phyloP scores from a whole-genome alignment of 37 sponge, comb jelly and placozoan species.

The Ephydatia muelleri region DNA sequence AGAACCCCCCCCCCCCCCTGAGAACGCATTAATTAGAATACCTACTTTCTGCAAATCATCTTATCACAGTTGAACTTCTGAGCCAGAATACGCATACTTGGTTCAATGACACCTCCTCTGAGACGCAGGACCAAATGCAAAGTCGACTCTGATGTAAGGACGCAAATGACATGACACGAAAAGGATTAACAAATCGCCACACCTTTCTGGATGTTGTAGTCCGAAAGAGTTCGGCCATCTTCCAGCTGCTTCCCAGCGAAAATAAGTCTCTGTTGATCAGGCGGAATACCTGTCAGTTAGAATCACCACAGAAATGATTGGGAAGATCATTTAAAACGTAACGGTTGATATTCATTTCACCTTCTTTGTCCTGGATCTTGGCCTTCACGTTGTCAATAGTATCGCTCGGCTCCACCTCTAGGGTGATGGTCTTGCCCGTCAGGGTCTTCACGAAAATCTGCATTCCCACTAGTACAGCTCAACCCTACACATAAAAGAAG shows the following conservation, averaged over 20 bases:
- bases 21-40: background rate
- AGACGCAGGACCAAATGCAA: constrained; percentile 93
- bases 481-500: background rate
- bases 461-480: constrained; percentile 43
- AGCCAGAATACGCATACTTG: constrained; percentile 87
- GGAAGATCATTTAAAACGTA: too few relatives aligned
- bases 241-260: constrained; percentile 88
- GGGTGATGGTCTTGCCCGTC: constrained; percentile 98
- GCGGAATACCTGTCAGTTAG: constrained; percentile 65
- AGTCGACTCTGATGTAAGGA: constrained; percentile 71
- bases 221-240: constrained; percentile 81
- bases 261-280: constrained; percentile 81
- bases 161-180: background rate
- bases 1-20: background rate
- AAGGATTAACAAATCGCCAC: background rate
- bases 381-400: constrained; percentile 68
- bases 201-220: constrained; percentile 92
- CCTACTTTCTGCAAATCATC: constrained; percentile 97
- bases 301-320: background rate
- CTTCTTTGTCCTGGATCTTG: constrained; percentile 76
- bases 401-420: constrained; percentile 68
- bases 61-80: constrained; percentile 99
- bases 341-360: too few relatives aligned
- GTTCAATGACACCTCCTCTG: constrained; percentile 97
- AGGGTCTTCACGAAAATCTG: constrained; percentile 98